Base-by-base conservation (phyloP, 2,113 vertebrate species). In the Camelus dromedarius region DNA sequence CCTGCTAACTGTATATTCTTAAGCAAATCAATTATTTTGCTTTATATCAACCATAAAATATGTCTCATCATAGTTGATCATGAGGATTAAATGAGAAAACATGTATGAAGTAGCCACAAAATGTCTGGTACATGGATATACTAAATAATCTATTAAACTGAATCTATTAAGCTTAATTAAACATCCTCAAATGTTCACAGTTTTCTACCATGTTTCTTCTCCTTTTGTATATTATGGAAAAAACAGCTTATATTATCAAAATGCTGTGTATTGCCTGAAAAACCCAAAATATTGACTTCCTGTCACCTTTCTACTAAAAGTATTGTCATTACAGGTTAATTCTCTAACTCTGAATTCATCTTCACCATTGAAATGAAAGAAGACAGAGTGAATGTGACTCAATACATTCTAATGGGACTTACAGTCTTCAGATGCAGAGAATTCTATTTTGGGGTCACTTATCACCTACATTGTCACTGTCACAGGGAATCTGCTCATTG, bases 391-490 rank as follows among this genome's bases (percentile, higher is more conserved):
- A 95, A 91, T 69, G 93, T 95, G 48, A 96, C 91, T 9, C 62
- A 84, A 32, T 91, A 88, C 28, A 95, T 96, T n/a, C 86, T 96
- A 7, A n/a, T 76, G 32, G 93, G 93, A 35, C 87, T 97, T 42
- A 91, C 64, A 80, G 85, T 35, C 73, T 16, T 28, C 67, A 89
- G 54, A n/a, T 58, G 19, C 73, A 96, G 48, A 93, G 6, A 70
- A 56, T 82, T 20, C 69, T 95, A 8, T 69, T 92, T 76, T 19
- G 81, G 8, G 89, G 19, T 64, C 97, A 52, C 38, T 97, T 11
- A 20, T 96, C 46, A 97, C 28, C 35, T 98, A 96, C 30, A 6
- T 89, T n/a, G 56, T 91, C 46, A 96, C 89, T 4, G 64, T 97
- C 30, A 16, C 5, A 5, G 38, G 38, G 4, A 97, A 96, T 76